Conservation (phyloP, 2,888 invertebrate species). For the Trypoxylon attenuatum region DNA sequence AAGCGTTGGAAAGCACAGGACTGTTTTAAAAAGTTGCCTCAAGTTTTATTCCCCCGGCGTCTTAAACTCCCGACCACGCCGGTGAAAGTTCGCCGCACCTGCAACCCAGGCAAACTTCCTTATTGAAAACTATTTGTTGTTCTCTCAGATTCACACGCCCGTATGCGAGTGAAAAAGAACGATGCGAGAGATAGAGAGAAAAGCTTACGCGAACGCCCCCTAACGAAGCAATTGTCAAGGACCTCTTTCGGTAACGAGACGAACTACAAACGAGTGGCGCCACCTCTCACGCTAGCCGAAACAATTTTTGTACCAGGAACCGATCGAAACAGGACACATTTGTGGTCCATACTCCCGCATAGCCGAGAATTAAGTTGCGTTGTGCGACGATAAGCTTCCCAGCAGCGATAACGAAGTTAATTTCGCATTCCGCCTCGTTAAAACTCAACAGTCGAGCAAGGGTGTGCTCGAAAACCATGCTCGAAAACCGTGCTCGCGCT, state of each 20-base stretch:
- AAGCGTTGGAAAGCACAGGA: slow-evolving; percentile 47
- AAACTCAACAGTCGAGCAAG: slow-evolving; percentile 51
- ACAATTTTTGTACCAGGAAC: too few species aligned
- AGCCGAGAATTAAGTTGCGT: slow-evolving; percentile 21
- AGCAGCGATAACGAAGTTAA: slow-evolving; percentile 53
- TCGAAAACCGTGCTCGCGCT: slow-evolving; percentile 33
- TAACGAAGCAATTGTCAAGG: too few species aligned
- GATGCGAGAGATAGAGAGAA: background rate
- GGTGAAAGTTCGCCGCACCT: slow-evolving; percentile 47
- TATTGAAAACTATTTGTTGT: slow-evolving; percentile 58
- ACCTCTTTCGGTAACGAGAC: too few species aligned
- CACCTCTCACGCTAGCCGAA: too few species aligned
- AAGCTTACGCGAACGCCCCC: background rate
- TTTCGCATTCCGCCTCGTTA: slow-evolving; percentile 49
- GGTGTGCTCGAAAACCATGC: slow-evolving; percentile 37
- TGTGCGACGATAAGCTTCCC: slow-evolving; percentile 7
- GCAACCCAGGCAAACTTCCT: slow-evolving; percentile 49
- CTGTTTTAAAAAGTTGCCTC: slow-evolving; percentile 55
- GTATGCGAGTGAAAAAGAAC: background rate
- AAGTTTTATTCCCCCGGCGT: slow-evolving; percentile 48
- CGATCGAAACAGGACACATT: too few species aligned
- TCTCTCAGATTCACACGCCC: slow-evolving; percentile 36
- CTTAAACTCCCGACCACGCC: slow-evolving; percentile 38
- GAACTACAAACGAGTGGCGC: background rate
- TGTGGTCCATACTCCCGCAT: too few species aligned